Base-by-base conservation (phyloP, 2,113 vertebrate genomes). In the Phalacrocorax brasilianus region DNA sequence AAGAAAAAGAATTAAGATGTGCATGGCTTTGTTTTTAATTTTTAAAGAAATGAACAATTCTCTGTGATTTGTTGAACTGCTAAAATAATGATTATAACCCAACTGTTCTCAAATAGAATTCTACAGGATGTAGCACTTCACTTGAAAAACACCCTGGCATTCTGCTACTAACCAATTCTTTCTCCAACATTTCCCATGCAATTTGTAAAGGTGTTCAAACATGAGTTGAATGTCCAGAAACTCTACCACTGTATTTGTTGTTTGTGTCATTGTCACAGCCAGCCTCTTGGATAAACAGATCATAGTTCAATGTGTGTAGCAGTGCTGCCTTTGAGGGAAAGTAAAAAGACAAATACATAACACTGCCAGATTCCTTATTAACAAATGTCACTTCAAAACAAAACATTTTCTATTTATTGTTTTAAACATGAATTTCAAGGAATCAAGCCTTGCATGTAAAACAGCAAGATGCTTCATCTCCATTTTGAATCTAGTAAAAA, bases 241-340 rank as follows among this genome's bases (percentile, higher is more conserved):
- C 53, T 95, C 83, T 59, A 76, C 7, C 32, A 61, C 62, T 79
- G 35, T 56, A 72, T 78, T 77, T 68, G 65, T 8, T 94, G 76
- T 55, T 89, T 92, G 83, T 89, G 73, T 44, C 83, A 82, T 14
- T 87, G 70, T 88, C 80, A 91, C 80, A 89, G 70, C 26, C 70
- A 89, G 58, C 38, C 91, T 91, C 84, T 79, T 73, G 92, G 77
- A 84, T 85, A 89, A 97, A 94, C 63, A 96, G 77, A 93, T 26
- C 85, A 88, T 30, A 82, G 70, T 76, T 95, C 94, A 96, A 88
- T 94, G 50, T 77, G 74, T 5, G 26, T 20, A 97, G 81, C 89
- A 85, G 38, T 20, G 55, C 58, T 94, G 86, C 50, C 89, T 94
- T 87, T 85, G 78, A 97, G 62, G 77, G 70, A 93, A 88, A 95